Percentiles rank a stretch among this genome's conserved stretches.
Conservation (phyloP, 1,140 invertebrate genomes). For the Nephila pilipes region DNA sequence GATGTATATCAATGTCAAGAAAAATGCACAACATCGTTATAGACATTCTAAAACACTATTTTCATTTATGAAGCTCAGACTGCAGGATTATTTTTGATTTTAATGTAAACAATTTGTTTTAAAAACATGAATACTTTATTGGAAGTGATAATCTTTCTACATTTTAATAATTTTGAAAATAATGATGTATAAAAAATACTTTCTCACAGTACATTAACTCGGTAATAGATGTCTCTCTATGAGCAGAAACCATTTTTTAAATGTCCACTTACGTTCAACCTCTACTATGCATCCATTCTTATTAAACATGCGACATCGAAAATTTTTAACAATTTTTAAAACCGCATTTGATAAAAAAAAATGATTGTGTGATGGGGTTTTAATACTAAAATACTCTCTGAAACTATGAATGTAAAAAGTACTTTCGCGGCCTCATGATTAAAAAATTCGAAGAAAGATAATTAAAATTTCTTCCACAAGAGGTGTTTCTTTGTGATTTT, state of each 20-base stretch:
- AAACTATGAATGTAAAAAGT: background rate
- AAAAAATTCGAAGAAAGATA: constrained; percentile 43
- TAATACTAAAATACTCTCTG: background rate
- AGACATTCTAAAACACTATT: too few species aligned
- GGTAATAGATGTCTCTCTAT: background rate
- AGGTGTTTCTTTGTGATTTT: constrained; percentile 38
- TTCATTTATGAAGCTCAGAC: too few species aligned
- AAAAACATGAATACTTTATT: too few species aligned
- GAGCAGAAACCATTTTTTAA: background rate
- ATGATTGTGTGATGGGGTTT: background rate
- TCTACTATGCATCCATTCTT: background rate
- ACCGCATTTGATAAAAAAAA: background rate
- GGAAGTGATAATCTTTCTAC: too few species aligned
- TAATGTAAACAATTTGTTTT: too few species aligned
- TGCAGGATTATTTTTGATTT: too few species aligned
- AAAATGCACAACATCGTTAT: too few species aligned
- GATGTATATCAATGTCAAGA: too few species aligned
- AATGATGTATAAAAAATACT: too few species aligned
- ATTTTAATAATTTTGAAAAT: too few species aligned
- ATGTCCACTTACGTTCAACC: background rate
- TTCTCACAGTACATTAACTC: background rate
- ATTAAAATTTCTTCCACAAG: constrained; percentile 62
- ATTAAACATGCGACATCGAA: background rate
- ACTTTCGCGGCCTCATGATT: constrained; percentile 18
- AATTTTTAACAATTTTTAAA: background rate